Evolutionary conservation across 2,113 vertebrate species (phyloP).

Genomic region (Turnix velox): DNA sequence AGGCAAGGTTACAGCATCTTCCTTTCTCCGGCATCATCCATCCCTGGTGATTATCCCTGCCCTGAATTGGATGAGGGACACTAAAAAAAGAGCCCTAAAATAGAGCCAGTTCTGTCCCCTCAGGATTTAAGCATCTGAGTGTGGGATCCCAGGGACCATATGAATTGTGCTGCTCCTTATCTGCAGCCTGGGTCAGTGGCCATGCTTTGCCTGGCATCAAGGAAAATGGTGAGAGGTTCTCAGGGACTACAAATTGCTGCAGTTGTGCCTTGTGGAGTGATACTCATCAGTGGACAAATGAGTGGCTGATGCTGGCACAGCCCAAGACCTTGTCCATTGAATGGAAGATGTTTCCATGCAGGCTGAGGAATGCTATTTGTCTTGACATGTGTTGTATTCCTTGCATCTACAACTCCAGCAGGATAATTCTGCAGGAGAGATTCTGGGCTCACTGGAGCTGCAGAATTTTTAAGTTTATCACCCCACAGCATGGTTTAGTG

Average conservation of each 20-base stretch:
- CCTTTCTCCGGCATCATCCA: neutral
- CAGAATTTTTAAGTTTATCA: neutral
- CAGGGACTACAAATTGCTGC: neutral
- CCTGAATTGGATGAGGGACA: neutral
- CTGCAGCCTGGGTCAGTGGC: neutral
- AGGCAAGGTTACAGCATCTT: neutral
- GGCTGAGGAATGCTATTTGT: neutral
- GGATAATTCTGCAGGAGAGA: neutral
- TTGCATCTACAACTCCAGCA: neutral
- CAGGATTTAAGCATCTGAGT: neutral
- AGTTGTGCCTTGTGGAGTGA: neutral
- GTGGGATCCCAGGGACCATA: neutral
- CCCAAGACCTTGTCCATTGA: neutral
- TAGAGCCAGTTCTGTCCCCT: neutral
- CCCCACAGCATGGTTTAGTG: neutral
- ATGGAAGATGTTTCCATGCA: neutral
- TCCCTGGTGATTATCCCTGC: neutral
- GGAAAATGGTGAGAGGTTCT: neutral
- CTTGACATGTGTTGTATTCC: neutral
- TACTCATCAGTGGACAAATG: neutral
- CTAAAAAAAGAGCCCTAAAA: accelerated
- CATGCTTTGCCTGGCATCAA: neutral
- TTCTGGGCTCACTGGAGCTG: neutral
- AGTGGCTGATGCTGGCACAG: neutral
- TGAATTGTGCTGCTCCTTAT: neutral